phyloP scores from a whole-genome alignment of 2,888 invertebrate genomes.

The Laothoe populi region DNA sequence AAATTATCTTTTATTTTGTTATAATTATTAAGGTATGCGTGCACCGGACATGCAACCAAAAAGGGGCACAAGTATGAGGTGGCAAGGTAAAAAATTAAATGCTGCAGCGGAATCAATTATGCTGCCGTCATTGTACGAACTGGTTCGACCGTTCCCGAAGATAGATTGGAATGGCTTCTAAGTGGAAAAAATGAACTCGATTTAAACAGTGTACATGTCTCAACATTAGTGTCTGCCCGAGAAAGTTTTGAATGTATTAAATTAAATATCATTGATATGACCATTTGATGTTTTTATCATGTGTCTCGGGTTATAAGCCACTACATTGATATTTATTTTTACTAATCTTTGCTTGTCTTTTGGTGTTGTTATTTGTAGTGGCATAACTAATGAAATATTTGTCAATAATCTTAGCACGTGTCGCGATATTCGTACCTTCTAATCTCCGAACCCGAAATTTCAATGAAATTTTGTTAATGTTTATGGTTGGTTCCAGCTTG shows the following conservation, averaged over 20 bases:
- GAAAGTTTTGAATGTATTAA: conserved; percentile 4
- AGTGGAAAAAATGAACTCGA: conserved; percentile 34
- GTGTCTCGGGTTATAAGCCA: neutral
- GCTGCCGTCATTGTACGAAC: conserved; percentile 58
- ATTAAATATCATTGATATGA: conserved; percentile 5
- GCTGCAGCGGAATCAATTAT: conserved; percentile 64
- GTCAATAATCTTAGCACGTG: no score
- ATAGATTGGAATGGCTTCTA: conserved; percentile 46
- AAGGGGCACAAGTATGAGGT: conserved; percentile 49
- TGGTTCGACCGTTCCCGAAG: conserved; percentile 47
- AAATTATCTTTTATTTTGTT: conserved; percentile 64
- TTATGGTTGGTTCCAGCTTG: no score
- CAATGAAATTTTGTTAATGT: no score
- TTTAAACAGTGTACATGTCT: conserved; percentile 20
- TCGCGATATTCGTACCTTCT: no score
- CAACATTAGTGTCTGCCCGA: conserved; percentile 9
- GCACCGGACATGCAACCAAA: conserved; percentile 49
- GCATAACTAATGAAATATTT: no score
- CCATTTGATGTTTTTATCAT: neutral
- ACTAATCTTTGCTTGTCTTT: neutral
- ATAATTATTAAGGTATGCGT: conserved; percentile 66
- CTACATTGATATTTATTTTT: neutral
- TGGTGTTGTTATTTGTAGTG: neutral
- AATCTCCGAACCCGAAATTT: no score
- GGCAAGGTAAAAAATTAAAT: conserved; percentile 59